Percentiles rank a stretch among this genome's conserved stretches.
Evolutionary conservation across 53 echinoderm and acorn worm genomes (phyloP).

Genomic region (Zoroaster sp.): DNA sequence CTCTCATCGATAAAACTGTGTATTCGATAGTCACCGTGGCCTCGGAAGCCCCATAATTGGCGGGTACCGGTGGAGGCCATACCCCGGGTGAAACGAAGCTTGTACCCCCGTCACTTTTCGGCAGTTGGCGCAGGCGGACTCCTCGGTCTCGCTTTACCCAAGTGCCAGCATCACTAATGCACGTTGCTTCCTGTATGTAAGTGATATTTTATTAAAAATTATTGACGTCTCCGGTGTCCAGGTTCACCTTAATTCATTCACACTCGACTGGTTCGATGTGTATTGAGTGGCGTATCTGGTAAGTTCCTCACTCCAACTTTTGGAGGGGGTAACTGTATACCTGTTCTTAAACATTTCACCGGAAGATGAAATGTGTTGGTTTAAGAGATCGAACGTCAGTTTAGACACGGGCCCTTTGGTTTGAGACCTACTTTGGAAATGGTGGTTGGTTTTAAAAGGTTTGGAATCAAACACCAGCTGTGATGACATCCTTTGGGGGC

Average conservation of each 20-base stretch:
- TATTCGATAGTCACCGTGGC: constrained; percentile 8
- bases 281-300: not conserved
- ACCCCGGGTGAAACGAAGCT: constrained; percentile 30
- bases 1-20: not conserved
- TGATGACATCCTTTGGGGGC: no score
- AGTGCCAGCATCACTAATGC: constrained; percentile 17
- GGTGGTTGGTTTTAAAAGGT: no score
- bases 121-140: not conserved
- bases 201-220: constrained; percentile 40
- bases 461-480: no score
- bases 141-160: not conserved
- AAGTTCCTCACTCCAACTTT: not conserved
- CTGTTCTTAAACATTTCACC: no score
- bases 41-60: constrained; percentile 13
- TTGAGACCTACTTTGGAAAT: no score
- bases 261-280: not conserved
- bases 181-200: constrained; percentile 30
- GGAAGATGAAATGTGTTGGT: no score
- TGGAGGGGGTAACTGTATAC: not conserved
- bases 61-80: not conserved
- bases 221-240: constrained; percentile 16
- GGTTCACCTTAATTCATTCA: not conserved
- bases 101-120: constrained; percentile 34
- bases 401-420: no score
- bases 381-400: no score